Base-by-base conservation (phyloP, 1,140 invertebrate species). In the Phymorhynchus buccinoides region DNA sequence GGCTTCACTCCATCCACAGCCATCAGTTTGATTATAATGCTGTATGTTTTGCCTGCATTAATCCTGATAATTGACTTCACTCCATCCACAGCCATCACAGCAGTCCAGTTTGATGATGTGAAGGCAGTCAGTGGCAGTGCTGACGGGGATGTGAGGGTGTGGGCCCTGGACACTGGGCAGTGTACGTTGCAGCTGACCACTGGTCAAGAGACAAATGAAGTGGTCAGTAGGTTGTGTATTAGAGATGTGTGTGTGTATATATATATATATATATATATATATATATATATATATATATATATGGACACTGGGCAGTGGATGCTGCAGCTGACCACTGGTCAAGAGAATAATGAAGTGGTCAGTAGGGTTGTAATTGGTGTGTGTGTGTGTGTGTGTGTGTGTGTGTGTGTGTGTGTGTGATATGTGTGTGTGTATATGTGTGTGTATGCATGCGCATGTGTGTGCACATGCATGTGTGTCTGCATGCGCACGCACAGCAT, bases 71-170 rank as follows among this genome's bases (percentile, higher is more conserved):
- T n/a, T n/a, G n/a, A n/a, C n/a, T n/a, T n/a, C n/a, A n/a, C n/a
- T n/a, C n/a, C n/a, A n/a, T n/a, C 6, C 32, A 9, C 77, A 92
- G 91, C 89, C 77, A 86, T 92, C 1, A 90, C 84, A 44, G 90
- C 90, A 66, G 88, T 86, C 80, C 90, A 91, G 87, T 90, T 92
- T 87, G 89, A 91, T 84, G 86, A 88, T 14, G 83, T 87, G 39
- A 87, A 86, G 62, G 86, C 89, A 18, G 86, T 92, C 0, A 92
- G 91, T 86, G 91, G 89, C 3, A 91, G 91, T 87, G 89, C 86
- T 39, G 91, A 92, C 77, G 87, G 88, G 32, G 88, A 88, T 66
- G 30, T 92, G 6, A 83, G 88, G 35, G 88, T 92, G 14, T 92
- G 91, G 91, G 83, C 86, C 16, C 87, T 85, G 48, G 27, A 71